Evolutionary conservation across 2,113 vertebrate species (phyloP), one percentile per base, ranked within the genome.

Genomic region (Paradoxurus hermaphroditus): DNA sequence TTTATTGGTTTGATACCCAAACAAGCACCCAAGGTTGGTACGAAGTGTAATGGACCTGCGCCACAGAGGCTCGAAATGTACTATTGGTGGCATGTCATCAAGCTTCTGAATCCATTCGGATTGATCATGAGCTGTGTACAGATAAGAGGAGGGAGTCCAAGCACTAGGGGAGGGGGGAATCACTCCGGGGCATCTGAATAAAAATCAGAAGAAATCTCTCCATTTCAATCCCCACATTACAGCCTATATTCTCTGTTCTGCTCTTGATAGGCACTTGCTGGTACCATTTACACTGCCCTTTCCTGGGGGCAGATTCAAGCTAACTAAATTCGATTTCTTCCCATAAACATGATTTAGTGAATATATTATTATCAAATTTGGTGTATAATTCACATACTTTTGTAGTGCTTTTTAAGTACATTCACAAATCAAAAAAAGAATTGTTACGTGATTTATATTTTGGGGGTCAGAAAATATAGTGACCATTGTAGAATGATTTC

Each of bases 291-390:
- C 39, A 11, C n/a, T 77, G 49, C n/a, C 65, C 85, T 41, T 95
- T 70, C 85, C 56, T 23, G 31, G 75, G 49, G 67, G 10, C 13
- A 85, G 56, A 65, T n/a, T 82, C 15, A 75, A 72, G 41, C 44
- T 83, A 91, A 72, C 70, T 59, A 75, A 94, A 70, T 96, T 84
- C 49, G 79, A 90, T 41, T 78, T 78, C 41, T 72, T 91, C 87
- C 63, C 31, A 67, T 41, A 94, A 90, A 85, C n/a, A n/a, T 44
- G 88, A 77, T 72, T 92, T 88, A 67, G 44, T 59, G 65, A 78
- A 75, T 85, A 11, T 34, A 67, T 81, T 67, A 62, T 91, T 85
- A 78, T 49, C 41, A 86, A 82, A 78, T n/a, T 70, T 81, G 41
- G 87, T 84, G 8, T 77, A 29, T 18, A 78, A 75, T 83, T 82